These are phyloP conservation scores for Pituophis catenifer DNA, from an alignment of 2,113 vertebrate genomes.

Conservation along the genomic window DNA sequence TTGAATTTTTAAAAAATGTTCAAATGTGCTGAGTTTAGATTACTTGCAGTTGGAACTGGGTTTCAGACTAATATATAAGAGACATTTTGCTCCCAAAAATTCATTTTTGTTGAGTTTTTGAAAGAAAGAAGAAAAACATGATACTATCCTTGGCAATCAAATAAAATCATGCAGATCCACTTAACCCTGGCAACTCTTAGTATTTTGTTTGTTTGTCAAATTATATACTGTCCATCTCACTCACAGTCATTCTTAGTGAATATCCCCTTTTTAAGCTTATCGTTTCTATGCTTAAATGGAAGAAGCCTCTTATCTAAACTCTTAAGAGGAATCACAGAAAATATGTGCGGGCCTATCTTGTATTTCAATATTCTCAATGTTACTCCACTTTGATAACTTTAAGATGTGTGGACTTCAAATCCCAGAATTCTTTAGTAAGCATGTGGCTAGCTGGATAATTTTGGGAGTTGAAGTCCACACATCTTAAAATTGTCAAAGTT, in stretches of 20 bases:
- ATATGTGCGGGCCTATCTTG: neutral
- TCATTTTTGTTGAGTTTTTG: neutral
- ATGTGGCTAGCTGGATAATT: neutral
- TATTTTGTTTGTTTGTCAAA: neutral
- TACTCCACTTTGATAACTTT: neutral
- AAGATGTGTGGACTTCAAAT: neutral
- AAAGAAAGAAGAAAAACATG: neutral
- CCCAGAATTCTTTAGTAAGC: neutral
- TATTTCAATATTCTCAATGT: neutral
- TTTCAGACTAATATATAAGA: neutral
- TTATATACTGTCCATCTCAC: neutral
- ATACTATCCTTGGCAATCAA: neutral
- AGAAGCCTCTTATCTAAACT: neutral
- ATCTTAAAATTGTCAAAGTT: neutral
- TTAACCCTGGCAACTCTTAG: neutral
- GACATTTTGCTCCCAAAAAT: neutral
- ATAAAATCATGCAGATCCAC: neutral
- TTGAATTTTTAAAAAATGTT: neutral
- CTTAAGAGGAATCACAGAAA: neutral
- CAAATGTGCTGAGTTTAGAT: neutral
- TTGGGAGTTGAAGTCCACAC: neutral
- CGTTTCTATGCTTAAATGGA: neutral
- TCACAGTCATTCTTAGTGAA: neutral
- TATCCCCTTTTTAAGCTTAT: neutral
- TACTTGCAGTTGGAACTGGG: neutral